Evolutionary conservation across 1,140 invertebrate genomes (phyloP), one percentile per base, ranked within the genome.

Genomic region (Lucilia sericata): DNA sequence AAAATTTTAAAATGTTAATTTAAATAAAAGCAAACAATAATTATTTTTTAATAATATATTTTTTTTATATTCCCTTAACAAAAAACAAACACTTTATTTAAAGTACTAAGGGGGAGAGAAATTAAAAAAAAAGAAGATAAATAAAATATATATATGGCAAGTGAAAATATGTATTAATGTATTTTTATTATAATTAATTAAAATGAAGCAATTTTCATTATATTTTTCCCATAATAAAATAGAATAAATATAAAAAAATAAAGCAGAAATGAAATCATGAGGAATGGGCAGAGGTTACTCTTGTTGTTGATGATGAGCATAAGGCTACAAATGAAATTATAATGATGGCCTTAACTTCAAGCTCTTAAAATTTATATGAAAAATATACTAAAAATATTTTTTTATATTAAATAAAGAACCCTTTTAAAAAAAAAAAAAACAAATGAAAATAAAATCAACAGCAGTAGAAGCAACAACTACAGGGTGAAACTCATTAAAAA

Each of bases 141-240:
- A 65, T n/a, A 65, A 65, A 17, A 21, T 70, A n/a, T 2, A 17
- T 55, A 55, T 17, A 55, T 30, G 25, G 25, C 25, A 3, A 30
- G 25, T 30, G 1, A 30, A 30, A 55, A n/a, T 70, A 12, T 19
- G 19, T 19, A 70, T 70, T 30, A 30, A 30, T 30, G 25, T 30
- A 30, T 30, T 30, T 70, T 70, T 70, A 70, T 70, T 70, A 21
- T 70, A 70, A 70, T 70, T 70, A 70, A 70, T 70, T 70, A 70
- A 70, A 70, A 70, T 70, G 65, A 70, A 70, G 65, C 65, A 70
- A 70, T 70, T 70, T 70, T 70, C 65, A 70, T 70, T 21, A 70
- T 70, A 25, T 70, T n/a, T 30, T 30, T 30, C 25, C 25, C 25
- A 60, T n/a, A 60, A 60, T 60, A 60, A n/a, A 14, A 42, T 42